Evolutionary conservation across 2,888 invertebrate genomes (phyloP).

Genomic region (Tetropium fuscum): DNA sequence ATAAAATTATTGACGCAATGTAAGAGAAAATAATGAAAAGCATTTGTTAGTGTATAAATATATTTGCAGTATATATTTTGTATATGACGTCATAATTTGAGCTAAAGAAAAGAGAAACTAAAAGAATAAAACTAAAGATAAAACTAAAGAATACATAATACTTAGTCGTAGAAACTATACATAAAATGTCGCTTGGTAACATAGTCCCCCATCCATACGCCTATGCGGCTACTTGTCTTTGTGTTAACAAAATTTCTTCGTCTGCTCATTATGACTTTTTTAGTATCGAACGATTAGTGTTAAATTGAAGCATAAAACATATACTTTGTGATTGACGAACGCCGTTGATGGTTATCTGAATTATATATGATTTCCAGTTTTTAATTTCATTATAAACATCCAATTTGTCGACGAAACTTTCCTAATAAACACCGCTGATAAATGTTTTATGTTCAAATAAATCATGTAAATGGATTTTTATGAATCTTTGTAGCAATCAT

Average conservation of each 20-base stretch:
- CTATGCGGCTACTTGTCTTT: not conserved
- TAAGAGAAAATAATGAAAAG: too few species aligned
- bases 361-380: constrained; percentile 11
- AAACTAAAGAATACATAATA: too few species aligned
- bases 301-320: constrained; percentile 6
- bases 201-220: too few species aligned
- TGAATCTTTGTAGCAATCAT: not conserved
- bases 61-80: too few species aligned
- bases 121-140: too few species aligned
- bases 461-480: constrained; percentile 15
- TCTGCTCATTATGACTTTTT: constrained; percentile 1
- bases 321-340: constrained; percentile 10
- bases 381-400: constrained; percentile 16
- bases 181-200: too few species aligned
- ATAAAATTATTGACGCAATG: too few species aligned
- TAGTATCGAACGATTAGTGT: not conserved
- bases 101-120: too few species aligned
- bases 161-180: too few species aligned
- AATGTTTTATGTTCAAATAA: constrained; percentile 12
- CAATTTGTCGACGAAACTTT: constrained; percentile 7
- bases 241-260: not conserved
- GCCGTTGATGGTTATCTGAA: not conserved
- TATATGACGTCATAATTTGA: too few species aligned
- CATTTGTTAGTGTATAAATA: too few species aligned
- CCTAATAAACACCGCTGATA: constrained; percentile 6